Percentiles rank a stretch among this genome's conserved stretches.
Evolutionary conservation across 2,113 vertebrate species (phyloP).

Genomic region (Anseranas semipalmata): DNA sequence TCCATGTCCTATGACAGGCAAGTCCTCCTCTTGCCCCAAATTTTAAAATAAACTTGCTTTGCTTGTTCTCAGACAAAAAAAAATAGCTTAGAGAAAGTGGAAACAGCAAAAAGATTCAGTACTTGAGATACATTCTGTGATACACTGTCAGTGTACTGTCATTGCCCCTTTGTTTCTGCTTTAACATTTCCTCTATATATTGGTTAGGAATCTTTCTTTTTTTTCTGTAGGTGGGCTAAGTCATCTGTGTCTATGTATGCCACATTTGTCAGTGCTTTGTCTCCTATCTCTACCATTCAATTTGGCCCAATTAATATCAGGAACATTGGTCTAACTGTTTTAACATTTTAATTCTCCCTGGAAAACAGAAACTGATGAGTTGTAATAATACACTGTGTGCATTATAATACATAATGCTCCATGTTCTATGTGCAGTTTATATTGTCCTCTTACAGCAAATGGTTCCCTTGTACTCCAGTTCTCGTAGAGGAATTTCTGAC

Average conservation of each 20-base stretch:
- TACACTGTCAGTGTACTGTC: background rate
- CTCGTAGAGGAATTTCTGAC: background rate
- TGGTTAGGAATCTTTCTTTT: background rate
- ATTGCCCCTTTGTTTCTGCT: background rate
- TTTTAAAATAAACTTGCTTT: background rate
- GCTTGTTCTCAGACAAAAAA: background rate
- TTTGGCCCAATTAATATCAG: background rate
- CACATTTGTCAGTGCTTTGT: background rate
- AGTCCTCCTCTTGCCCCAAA: background rate
- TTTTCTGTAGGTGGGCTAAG: background rate
- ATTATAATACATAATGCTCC: background rate
- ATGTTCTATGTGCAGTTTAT: background rate
- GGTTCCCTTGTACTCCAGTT: background rate
- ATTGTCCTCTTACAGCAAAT: background rate
- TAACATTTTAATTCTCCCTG: background rate
- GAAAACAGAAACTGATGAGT: background rate
- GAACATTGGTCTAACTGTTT: background rate
- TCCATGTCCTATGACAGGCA: background rate
- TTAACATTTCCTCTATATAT: background rate
- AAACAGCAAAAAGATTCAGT: background rate
- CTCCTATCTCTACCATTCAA: background rate
- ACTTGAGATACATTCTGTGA: background rate
- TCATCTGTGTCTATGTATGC: background rate
- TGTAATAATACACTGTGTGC: background rate
- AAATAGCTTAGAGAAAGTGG: background rate